Evolutionary conservation across 2,888 invertebrate genomes (phyloP), one percentile per base, ranked within the genome.

Genomic region (Ormyrus rosae): DNA sequence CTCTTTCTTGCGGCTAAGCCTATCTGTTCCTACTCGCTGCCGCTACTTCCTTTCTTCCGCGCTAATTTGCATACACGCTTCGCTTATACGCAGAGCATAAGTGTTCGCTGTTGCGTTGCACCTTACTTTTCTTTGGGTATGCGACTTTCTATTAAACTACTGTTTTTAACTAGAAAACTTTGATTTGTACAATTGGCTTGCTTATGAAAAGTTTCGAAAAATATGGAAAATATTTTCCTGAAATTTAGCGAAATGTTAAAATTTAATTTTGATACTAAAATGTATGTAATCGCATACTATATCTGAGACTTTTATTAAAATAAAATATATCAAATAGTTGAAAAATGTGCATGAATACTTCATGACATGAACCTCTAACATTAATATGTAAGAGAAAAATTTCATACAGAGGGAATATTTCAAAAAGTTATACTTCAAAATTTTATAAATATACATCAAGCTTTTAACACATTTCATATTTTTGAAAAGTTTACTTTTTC

Each of bases 371-470:
- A 67, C 58, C 60, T 3, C 46, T 19, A 55, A 61, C 67, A 67
- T 67, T 78, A 78, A 71, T 72, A 78, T 67, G 78, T 78, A 78
- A 78, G 46, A 67, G 60, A 60, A 72, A 72, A 67, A 72, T 68
- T 60, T 77, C 9, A 34, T 61, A 48, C 10, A 53, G 4, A 46
- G 13, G n/a, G 55, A 72, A 61, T 72, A 68, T 68, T 72, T 34
- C 13, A 55, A 9, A 6, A 67, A 53, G 11, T 46, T 56, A n/a
- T 45, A 48, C 9, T 71, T 77, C 45, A 34, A 58, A 34, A 56
- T 55, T 63, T 58, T 6, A 46, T 34, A 9, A 65, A 51, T 65
- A 7, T 51, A 9, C 11, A 55, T 11, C 13, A 56, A 7, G 13
- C 34, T 34, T 34, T 34, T 34, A 34, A 34, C 34, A 34, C 34